A percentile compares a stretch with the other conserved stretches of the same genome.
Evolutionary conservation across 2,888 invertebrate genomes (phyloP).

Genomic region (Lithophane socia): DNA sequence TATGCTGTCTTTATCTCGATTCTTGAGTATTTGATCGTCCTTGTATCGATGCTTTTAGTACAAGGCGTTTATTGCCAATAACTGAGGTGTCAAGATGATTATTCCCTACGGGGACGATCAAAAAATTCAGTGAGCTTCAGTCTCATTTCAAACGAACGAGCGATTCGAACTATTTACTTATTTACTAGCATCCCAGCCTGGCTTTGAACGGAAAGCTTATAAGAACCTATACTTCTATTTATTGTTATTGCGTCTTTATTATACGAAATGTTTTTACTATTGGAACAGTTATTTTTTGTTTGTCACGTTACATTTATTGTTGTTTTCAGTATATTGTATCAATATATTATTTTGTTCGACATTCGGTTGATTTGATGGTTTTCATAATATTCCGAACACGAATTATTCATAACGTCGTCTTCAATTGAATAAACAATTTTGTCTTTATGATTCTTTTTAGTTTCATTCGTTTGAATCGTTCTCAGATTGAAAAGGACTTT

Average conservation of each 20-base stretch:
- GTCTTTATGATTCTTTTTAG: background rate
- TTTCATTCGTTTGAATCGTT: background rate
- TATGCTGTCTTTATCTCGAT: background rate
- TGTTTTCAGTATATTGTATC: background rate
- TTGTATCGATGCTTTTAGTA: constrained; percentile 30
- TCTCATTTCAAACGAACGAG: constrained; percentile 42
- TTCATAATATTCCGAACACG: background rate
- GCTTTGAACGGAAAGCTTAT: background rate
- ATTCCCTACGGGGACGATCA: constrained; percentile 45
- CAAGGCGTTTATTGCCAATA: constrained; percentile 63
- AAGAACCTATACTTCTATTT: constrained; percentile 23
- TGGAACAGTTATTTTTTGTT: constrained; percentile 20
- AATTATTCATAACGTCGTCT: background rate
- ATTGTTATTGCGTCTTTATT: constrained; percentile 25
- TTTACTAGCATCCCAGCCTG: constrained; percentile 15
- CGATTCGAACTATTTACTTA: constrained; percentile 51
- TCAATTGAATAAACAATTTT: background rate
- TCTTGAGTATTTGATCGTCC: constrained; percentile 31
- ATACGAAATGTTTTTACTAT: constrained; percentile 19
- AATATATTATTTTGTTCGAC: constrained; percentile 4
- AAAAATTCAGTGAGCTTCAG: constrained; percentile 57
- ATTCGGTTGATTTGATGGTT: constrained; percentile 2
- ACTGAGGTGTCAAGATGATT: constrained; percentile 49
- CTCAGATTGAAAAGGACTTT: background rate
- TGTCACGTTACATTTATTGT: background rate